Conservation (phyloP, 2,888 invertebrate genomes). For the Drosophila ezoana region DNA sequence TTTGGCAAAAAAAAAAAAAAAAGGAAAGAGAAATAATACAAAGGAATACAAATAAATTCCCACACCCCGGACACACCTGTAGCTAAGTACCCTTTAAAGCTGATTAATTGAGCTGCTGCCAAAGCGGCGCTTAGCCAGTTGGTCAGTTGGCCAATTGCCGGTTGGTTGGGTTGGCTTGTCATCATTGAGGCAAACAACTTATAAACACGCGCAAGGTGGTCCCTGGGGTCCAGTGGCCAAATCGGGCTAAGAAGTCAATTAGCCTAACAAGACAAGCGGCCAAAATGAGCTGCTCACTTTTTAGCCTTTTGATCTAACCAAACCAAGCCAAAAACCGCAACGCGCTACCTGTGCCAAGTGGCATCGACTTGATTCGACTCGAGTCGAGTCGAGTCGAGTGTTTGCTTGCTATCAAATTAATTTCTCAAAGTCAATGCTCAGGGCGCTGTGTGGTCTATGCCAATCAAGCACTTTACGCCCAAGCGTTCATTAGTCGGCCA, state of each 20-base stretch:
- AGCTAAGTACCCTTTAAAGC: constrained; percentile 51
- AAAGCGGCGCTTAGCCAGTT: constrained; percentile 57
- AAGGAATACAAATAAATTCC: constrained; percentile 47
- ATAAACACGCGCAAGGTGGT: constrained; percentile 72
- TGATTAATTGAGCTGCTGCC: constrained; percentile 74
- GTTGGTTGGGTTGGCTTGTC: constrained; percentile 44
- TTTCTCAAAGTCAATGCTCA: constrained; percentile 56
- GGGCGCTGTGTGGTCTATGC: constrained; percentile 74
- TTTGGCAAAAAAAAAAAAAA: constrained; percentile 8
- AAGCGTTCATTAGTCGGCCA: constrained; percentile 65
- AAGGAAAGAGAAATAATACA: neutral
- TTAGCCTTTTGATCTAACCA: constrained; percentile 32
- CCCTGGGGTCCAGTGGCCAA: constrained; percentile 38
- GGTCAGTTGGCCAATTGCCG: constrained; percentile 18
- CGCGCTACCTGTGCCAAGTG: constrained; percentile 40
- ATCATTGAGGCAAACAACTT: constrained; percentile 58
- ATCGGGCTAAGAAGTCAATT: constrained; percentile 77
- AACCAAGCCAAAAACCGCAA: constrained; percentile 41
- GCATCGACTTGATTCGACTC: neutral
- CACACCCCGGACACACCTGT: constrained; percentile 61
- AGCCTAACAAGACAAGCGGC: constrained; percentile 81
- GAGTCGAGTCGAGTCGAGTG: constrained; percentile 29
- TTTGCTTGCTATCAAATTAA: constrained; percentile 63
- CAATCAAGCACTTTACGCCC: constrained; percentile 81
- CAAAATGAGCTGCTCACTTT: constrained; percentile 41